Conservation (phyloP, 2,797 vertebrate genomes). For the Sebastes vulpes region DNA sequence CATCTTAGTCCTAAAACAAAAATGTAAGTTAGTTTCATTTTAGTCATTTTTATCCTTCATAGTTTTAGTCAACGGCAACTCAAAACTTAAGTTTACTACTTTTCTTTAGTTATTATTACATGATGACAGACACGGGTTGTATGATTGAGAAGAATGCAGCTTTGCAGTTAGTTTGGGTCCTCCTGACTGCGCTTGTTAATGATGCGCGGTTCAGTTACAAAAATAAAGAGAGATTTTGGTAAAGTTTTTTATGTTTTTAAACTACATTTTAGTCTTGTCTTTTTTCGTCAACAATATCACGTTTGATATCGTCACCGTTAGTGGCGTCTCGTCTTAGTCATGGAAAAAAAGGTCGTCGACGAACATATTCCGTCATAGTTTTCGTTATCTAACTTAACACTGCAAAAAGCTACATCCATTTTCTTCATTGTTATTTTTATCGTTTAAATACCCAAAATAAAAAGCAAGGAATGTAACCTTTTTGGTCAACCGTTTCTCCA, state of each 20-base stretch:
- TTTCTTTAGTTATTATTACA: no score
- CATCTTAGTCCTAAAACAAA: no score
- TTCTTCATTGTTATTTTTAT: background rate
- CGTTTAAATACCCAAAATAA: background rate
- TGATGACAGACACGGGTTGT: no score
- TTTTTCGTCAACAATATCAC: background rate
- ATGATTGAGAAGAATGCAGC: no score
- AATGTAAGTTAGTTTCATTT: no score
- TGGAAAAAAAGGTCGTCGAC: background rate
- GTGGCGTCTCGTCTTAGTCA: background rate
- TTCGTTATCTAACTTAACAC: background rate
- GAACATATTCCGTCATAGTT: background rate
- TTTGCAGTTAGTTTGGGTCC: no score
- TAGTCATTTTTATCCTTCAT: no score
- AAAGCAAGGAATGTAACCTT: background rate
- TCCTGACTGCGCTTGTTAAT: background rate
- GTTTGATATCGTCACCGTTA: background rate
- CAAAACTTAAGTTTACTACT: no score
- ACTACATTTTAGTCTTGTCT: background rate
- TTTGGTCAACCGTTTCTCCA: background rate
- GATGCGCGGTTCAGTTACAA: no score
- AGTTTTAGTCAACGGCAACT: background rate
- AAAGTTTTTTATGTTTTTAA: background rate
- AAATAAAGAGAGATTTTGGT: no score
- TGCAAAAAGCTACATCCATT: background rate